Evolutionary conservation across 1,140 invertebrate species (phyloP).

Genomic region (Neuroterus valhalla): DNA sequence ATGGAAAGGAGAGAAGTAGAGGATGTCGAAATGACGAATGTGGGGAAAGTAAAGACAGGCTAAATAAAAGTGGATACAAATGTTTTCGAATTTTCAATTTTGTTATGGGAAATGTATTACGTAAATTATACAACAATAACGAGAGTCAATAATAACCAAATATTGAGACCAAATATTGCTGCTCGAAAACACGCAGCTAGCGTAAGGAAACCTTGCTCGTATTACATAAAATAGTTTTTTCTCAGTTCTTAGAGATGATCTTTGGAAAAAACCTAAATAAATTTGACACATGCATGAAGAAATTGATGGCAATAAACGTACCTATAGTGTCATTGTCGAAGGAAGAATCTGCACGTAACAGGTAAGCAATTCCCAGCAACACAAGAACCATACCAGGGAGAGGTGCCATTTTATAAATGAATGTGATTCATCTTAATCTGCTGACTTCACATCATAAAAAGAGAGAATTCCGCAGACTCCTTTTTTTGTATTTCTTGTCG

Average conservation of each 20-base stretch:
- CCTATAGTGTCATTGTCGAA: conserved; percentile 47
- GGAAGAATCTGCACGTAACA: conserved; percentile 54
- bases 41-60: too few species aligned
- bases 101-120: too few species aligned
- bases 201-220: background rate
- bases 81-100: too few species aligned
- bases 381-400: conserved; percentile 63
- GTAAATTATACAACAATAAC: too few species aligned
- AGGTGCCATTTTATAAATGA: conserved; percentile 62
- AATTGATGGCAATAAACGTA: conserved; percentile 34
- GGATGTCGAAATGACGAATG: too few species aligned
- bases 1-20: too few species aligned
- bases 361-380: conserved; percentile 64
- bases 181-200: too few species aligned
- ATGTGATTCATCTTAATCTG: conserved; percentile 58
- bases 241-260: background rate
- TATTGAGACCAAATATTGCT: too few species aligned
- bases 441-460: conserved; percentile 42
- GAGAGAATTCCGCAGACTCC: conserved; percentile 25
- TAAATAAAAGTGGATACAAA: too few species aligned
- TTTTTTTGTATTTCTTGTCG: conserved; percentile 29
- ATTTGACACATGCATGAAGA: background rate
- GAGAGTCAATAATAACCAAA: too few species aligned
- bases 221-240: background rate
- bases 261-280: background rate